Percentiles rank a stretch among this genome's conserved stretches.
Evolutionary conservation across 2,888 invertebrate species (phyloP).

Genomic region (Ephialtes manifestator): DNA sequence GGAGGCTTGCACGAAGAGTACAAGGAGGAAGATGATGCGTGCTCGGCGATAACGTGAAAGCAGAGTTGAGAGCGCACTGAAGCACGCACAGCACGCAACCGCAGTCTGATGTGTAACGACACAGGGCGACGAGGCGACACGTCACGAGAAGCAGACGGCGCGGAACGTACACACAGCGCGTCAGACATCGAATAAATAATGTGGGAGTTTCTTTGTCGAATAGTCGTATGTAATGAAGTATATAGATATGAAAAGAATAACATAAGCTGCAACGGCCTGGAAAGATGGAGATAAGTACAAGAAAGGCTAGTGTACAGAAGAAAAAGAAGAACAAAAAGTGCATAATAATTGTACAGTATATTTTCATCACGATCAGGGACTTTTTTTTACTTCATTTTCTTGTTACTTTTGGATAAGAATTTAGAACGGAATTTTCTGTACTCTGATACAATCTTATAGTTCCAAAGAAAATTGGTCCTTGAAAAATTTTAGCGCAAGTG

Average conservation of each 20-base stretch:
- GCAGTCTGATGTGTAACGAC: constrained; percentile 34
- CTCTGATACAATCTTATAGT: no score
- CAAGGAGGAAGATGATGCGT: constrained; percentile 1
- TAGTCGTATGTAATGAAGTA: not conserved
- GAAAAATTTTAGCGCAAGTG: no score
- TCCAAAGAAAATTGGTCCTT: no score
- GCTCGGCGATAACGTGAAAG: constrained; percentile 22
- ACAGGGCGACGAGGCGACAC: constrained; percentile 9
- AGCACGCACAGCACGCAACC: constrained; percentile 21
- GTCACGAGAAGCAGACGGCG: constrained; percentile 18
- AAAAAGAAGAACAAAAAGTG: not conserved
- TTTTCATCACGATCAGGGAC: not conserved
- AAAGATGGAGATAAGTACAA: constrained; percentile 8
- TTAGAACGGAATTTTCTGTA: no score
- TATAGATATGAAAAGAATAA: constrained; percentile 10
- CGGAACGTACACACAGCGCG: constrained; percentile 18
- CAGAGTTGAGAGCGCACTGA: not conserved
- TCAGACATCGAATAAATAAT: constrained; percentile 44
- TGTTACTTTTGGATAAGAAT: no score
- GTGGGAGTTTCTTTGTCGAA: constrained; percentile 39
- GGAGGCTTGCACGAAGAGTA: not conserved
- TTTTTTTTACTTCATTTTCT: no score
- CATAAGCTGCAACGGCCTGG: not conserved
- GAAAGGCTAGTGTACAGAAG: not conserved
- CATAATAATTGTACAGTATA: no score